A percentile compares a stretch with the other conserved stretches of the same genome.
phyloP scores from a whole-genome alignment of 1,140 invertebrate genomes.

The Mercenaria mercenaria region DNA sequence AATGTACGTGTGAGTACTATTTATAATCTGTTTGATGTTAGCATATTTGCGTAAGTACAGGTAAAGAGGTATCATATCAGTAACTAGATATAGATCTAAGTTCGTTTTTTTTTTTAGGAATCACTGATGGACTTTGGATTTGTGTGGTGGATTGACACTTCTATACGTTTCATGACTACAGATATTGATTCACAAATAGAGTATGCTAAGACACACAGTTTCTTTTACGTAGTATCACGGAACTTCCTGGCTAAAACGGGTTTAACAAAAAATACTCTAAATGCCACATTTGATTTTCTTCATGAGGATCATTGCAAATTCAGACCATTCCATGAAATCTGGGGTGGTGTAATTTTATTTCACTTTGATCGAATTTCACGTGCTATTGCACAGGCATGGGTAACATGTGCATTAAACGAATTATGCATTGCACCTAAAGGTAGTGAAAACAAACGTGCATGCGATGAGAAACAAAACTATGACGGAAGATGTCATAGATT shows the following conservation, averaged over 20 bases:
- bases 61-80: too few relatives aligned
- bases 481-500: too few relatives aligned
- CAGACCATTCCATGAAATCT: slow-evolving; percentile 21
- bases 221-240: neutral
- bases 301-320: slow-evolving; percentile 50
- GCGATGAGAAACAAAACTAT: neutral
- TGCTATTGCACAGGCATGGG: slow-evolving; percentile 14
- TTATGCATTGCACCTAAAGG: slow-evolving; percentile 33
- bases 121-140: slow-evolving; percentile 23
- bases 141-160: slow-evolving; percentile 60
- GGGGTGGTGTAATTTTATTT: slow-evolving; percentile 6
- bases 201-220: neutral
- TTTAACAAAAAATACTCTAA: slow-evolving; percentile 28
- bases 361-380: slow-evolving; percentile 33
- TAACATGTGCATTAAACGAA: slow-evolving; percentile 30
- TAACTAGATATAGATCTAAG: too few relatives aligned
- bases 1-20: too few relatives aligned
- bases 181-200: slow-evolving; percentile 1
- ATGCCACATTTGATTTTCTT: slow-evolving; percentile 12
- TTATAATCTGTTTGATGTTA: too few relatives aligned
- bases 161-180: slow-evolving; percentile 2
- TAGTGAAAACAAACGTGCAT: neutral
- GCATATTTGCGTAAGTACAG: too few relatives aligned
- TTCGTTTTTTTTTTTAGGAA: slow-evolving; percentile 33
- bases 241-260: neutral